phyloP scores from a whole-genome alignment of 2,797 vertebrate genomes.

The Bradypus variegatus region DNA sequence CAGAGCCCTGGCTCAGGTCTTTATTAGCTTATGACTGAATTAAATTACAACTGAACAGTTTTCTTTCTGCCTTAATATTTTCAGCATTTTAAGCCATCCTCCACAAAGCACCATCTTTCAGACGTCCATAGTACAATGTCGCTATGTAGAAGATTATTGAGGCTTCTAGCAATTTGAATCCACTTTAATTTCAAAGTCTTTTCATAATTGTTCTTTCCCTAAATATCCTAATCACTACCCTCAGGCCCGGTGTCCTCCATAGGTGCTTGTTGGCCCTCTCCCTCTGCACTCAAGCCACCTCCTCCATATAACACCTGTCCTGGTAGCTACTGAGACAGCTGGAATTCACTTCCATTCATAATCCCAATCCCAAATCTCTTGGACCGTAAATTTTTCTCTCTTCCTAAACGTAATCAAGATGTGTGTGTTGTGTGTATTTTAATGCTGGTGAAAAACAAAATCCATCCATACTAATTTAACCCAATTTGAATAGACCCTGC shows the following conservation, averaged over 20 bases:
- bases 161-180: slow-evolving; percentile 1
- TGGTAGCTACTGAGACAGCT: neutral
- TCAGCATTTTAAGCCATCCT: slow-evolving; percentile 7
- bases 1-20: neutral
- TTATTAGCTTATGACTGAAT: slow-evolving; percentile 3
- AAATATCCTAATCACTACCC: neutral
- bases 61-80: slow-evolving; percentile 14
- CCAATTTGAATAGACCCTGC: neutral
- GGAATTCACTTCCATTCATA: neutral
- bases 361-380: neutral
- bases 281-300: neutral
- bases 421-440: neutral
- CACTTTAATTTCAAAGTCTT: slow-evolving; percentile 30
- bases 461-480: neutral
- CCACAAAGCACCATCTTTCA: neutral
- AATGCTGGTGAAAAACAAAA: neutral
- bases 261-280: neutral
- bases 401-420: neutral
- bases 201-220: neutral
- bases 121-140: slow-evolving; percentile 17
- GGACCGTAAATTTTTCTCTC: neutral
- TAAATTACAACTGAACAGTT: slow-evolving; percentile 4
- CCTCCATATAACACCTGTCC: neutral
- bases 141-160: neutral
- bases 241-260: neutral